Conservation (phyloP, 2,797 vertebrate species). For the Lates japonicus region DNA sequence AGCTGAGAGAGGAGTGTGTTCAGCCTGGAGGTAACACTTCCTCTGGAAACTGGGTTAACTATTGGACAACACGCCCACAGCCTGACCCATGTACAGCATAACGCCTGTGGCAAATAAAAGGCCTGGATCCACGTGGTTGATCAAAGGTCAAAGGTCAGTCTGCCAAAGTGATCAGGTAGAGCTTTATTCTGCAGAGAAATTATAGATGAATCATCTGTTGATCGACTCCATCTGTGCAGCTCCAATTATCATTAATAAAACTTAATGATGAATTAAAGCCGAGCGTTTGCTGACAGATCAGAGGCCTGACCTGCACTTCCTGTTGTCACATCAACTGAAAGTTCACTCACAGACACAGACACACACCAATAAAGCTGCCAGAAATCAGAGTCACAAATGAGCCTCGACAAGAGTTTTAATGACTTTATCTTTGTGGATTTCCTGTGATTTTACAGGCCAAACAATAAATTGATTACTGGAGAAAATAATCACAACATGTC, state of each 20-base stretch:
- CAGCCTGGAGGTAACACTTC: background rate
- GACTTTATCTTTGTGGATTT: no score
- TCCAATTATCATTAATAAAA: no score
- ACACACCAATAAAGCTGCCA: background rate
- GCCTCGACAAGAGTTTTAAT: no score
- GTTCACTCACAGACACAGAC: background rate
- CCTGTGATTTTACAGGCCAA: no score
- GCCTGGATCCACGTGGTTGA: background rate
- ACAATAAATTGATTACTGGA: no score
- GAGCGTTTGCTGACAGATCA: background rate
- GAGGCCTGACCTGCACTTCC: background rate
- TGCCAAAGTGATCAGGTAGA: background rate
- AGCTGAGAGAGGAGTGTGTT: no score
- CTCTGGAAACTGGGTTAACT: background rate
- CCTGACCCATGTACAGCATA: constrained; percentile 1
- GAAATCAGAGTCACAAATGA: background rate
- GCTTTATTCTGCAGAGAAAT: background rate
- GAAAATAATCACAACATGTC: no score
- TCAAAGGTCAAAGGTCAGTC: background rate
- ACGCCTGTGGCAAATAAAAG: background rate
- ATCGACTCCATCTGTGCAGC: no score
- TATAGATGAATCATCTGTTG: no score
- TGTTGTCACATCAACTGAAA: background rate
- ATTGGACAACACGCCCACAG: background rate
- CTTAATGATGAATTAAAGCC: no score